Base-by-base conservation (phyloP, 2,888 invertebrate genomes). In the Anarsia innoxiella region DNA sequence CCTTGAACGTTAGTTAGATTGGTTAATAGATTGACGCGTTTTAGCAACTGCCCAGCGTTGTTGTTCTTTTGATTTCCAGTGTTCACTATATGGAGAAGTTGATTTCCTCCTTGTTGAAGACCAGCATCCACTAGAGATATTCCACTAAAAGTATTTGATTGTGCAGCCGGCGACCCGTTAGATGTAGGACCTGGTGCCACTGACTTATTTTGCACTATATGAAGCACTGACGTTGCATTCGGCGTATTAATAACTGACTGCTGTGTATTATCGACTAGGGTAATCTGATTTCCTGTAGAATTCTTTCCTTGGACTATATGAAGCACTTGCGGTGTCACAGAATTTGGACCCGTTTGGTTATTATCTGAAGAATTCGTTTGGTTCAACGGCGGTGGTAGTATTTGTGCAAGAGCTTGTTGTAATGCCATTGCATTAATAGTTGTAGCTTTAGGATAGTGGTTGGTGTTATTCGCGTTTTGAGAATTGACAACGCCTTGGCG, bases 221-320 rank as follows among this genome's bases (percentile, higher is more conserved):
- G 86, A 37, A 86, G 53, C 2, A 86, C 69, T 35, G 82, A 82
- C 3, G 86, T 70, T 6, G 70, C 55, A 44, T 69, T 78, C 2
- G 76, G 56, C 11, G 66, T 53, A 48, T 56, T 85, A 31, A 84
- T 75, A 6, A 83, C 77, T 2, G 82, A 73, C 43, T 73, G 75
- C 36, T 79, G 80, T 2, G 60, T 46, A 48, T 69, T 79, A 36
- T 83, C 82, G n/a, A 80, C 64, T 15, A 80, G 50, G 4, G 80
- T 72, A 5, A 79, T 70, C 50, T 80, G 78, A 41, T 74, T 78
- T 10, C 74, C 68, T n/a, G 69, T 51, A 23, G 67, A 49, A 54
- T 70, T 77, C 51, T 84, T 84, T 0, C 82, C 78, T 65, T 86
- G 85, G 0, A 86, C 77, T 34, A 86, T 80, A 53, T 86, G 86